Evolutionary conservation across 1,140 invertebrate species (phyloP), one percentile per base, ranked within the genome.

Genomic region (Zaprionus gabonicus): DNA sequence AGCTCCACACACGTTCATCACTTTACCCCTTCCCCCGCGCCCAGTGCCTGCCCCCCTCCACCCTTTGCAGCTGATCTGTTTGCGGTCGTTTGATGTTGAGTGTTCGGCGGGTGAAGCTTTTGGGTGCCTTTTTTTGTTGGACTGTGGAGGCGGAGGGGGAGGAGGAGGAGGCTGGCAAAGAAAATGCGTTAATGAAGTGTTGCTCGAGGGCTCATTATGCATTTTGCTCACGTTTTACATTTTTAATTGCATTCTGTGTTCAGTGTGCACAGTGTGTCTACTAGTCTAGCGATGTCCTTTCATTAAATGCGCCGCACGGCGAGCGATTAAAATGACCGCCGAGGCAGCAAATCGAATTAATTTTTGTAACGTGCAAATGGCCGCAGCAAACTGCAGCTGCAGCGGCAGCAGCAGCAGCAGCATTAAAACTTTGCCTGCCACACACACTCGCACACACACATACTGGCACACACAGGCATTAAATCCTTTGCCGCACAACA

Each of bases 321-420:
- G 70, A 78, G 77, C 78, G 83, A 91, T 91, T 91, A 91, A 91
- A 83, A 82, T 82, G 78, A 91, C 90, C 90, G 81, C 90, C 81
- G 84, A 87, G 77, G 67, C 85, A 84, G 77, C 90, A 91, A 91
- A 91, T 91, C 85, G 90, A 91, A 90, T 91, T 91, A 91, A 91
- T 91, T 91, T 91, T 87, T 90, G 90, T 91, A 91, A 91, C 78
- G 85, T 83, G 85, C 76, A 91, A 91, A 91, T 86, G 82, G 76
- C 79, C 75, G 81, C 67, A 69, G 38, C 59, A 63, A 62, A 60
- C 38, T 62, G 41, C 80, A 59, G 1, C 62, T 63, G 25, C 38
- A 68, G 73, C 57, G 25, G 51, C 57, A 31, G 51, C 4, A 55
- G 51, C 57, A 31, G 51, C 4, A 55, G 64, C 64, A 68, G 64